Evolutionary conservation across 2,797 vertebrate genomes (phyloP), one percentile per base, ranked within the genome.

Genomic region (Sebastolobus alascanus): DNA sequence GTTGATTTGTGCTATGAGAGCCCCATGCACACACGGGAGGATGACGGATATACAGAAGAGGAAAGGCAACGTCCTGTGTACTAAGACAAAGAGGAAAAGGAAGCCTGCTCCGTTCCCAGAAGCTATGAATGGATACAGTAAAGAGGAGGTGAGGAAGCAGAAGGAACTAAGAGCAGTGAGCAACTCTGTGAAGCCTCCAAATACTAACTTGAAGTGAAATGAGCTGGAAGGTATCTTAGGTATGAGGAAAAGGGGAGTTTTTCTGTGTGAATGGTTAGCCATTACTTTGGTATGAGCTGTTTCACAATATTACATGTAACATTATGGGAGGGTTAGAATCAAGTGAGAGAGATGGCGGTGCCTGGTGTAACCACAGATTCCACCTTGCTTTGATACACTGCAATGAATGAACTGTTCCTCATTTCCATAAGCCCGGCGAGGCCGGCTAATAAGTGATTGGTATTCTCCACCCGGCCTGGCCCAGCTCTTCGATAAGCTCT

Each of bases 391-490:
- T 90, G 74, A 88, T 84, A 76, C 87, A 31, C 61, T n/a, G 55
- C 73, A 80, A 84, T 56, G 84, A 90, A 86, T 84, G 73, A 91
- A 91, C 73, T 55, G 33, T 65, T 74, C 27, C 88, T 87, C 83
- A 91, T 93, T 94, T 94, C 87, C 90, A 90, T 93, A 89, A 92
- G 69, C 79, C 79, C 33, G 60, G 61, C 5, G 6, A 89, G 84
- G 75, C 86, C 40, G 31, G 58, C 83, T 94, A 94, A 93, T 94
- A 90, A 86, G 77, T 64, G 75, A 93, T 95, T 90, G 88, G 92
- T 93, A 95, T 94, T 93, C 94, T 92, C 64, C 60, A 74, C 89
- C 55, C 31, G 68, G 74, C 88, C 82, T 16, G 79, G 88, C 79
- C 71, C 43, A 1, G 84, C 92, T 91, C 74, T 81, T 84, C 78